phyloP scores from a whole-genome alignment of 2,113 vertebrate species.

The Macrotis lagotis region DNA sequence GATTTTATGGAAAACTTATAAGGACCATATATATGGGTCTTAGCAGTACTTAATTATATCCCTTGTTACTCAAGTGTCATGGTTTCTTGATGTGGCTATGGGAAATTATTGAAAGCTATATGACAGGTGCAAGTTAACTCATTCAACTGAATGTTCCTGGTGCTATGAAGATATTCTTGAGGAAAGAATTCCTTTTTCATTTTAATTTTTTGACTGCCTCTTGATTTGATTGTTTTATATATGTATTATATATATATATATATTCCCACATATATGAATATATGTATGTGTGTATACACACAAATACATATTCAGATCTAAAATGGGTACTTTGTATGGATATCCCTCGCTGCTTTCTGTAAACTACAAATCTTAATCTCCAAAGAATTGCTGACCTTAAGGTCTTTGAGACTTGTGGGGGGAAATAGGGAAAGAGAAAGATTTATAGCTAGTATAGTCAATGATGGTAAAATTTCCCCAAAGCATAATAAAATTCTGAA shows the following conservation, averaged over 20 bases:
- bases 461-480: not conserved
- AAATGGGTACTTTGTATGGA: not conserved
- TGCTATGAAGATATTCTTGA: conserved; percentile 36
- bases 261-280: too few relatives aligned
- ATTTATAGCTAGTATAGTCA: not conserved
- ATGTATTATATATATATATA: not conserved
- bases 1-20: conserved; percentile 49
- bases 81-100: conserved; percentile 35
- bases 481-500: conserved; percentile 37
- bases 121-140: conserved; percentile 60
- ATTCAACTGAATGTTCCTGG: conserved; percentile 58
- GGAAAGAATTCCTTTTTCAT: conserved; percentile 51
- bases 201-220: conserved; percentile 61
- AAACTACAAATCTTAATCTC: not conserved
- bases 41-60: conserved; percentile 53
- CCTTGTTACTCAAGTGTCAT: conserved; percentile 50
- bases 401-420: not conserved
- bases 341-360: conserved; percentile 16
- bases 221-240: not conserved
- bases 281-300: not conserved
- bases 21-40: conserved; percentile 43
- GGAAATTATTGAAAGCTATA: conserved; percentile 66
- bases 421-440: not conserved
- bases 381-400: not conserved
- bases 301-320: not conserved